These are phyloP conservation scores for Deroplatys truncata DNA, from an alignment of 2,888 invertebrate genomes.

Conservation along the genomic window DNA sequence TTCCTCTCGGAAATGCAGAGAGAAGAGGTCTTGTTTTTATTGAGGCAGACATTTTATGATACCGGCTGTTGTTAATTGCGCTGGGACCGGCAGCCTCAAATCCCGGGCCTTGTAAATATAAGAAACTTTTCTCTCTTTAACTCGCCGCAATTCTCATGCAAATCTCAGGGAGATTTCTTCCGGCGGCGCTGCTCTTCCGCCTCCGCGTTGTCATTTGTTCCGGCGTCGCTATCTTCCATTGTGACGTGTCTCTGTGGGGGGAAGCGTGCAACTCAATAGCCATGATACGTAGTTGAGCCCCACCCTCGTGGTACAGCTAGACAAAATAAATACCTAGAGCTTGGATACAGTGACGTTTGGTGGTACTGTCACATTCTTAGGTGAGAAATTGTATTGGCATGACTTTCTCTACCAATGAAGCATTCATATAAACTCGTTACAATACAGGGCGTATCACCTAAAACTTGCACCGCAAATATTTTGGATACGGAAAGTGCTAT, in stretches of 20 bases:
- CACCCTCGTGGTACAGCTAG: no score
- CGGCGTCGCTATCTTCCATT: background rate
- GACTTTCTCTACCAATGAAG: no score
- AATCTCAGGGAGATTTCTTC: slow-evolving; percentile 7
- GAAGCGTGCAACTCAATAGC: background rate
- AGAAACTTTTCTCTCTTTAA: background rate
- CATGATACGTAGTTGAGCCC: background rate
- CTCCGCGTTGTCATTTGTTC: slow-evolving; percentile 11
- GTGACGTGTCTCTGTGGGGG: background rate
- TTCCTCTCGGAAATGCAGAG: no score
- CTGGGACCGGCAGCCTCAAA: background rate
- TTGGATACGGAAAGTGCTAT: no score
- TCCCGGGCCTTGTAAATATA: background rate
- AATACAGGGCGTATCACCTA: no score
- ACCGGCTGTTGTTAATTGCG: background rate
- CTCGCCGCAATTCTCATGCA: slow-evolving; percentile 16
- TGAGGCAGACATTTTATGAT: background rate
- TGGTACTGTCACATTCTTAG: no score
- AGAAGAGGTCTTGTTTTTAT: no score
- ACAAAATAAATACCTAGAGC: no score
- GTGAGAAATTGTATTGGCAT: no score
- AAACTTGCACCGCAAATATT: no score
- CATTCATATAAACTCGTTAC: no score
- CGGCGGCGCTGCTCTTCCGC: background rate
- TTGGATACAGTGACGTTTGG: no score